A percentile compares a stretch with the other conserved stretches of the same genome.
phyloP scores from a whole-genome alignment of 2,888 invertebrate genomes.

The Platycnemis pennipes region DNA sequence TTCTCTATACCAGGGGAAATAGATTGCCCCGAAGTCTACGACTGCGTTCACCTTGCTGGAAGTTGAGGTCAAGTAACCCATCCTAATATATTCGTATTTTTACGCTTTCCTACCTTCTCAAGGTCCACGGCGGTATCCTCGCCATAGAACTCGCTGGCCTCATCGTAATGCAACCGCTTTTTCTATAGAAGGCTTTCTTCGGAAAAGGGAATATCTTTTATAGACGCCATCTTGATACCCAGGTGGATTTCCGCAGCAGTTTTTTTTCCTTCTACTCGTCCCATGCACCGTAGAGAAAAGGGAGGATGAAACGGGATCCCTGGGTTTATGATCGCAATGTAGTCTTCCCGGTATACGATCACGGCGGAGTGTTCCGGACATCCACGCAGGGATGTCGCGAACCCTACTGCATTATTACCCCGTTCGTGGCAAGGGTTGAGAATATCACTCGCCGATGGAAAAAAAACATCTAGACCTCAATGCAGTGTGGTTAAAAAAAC shows the following conservation, averaged over 20 bases:
- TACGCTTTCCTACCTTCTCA: neutral
- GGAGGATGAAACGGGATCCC: neutral
- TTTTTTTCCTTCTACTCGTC: neutral
- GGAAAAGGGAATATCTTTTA: neutral
- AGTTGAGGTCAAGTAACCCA: neutral
- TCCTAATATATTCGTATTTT: neutral
- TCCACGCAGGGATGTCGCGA: neutral
- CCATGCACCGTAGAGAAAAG: neutral
- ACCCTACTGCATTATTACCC: conserved; percentile 4
- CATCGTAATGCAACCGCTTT: neutral
- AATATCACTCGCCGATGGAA: neutral
- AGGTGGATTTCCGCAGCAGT: neutral
- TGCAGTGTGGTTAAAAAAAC: too few relatives aligned
- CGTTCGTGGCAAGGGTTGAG: neutral
- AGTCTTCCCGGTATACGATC: neutral
- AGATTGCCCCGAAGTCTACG: too few relatives aligned
- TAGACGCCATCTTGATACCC: neutral
- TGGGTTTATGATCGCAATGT: neutral
- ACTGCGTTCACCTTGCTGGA: too few relatives aligned
- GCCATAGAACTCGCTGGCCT: neutral
- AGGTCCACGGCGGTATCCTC: neutral
- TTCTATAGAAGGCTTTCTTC: neutral
- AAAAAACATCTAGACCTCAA: neutral
- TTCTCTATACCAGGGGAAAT: too few relatives aligned
- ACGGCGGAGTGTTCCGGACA: neutral